These are phyloP conservation scores for Drosophila hamatofila DNA, from an alignment of 2,888 invertebrate species.

Conservation along the genomic window DNA sequence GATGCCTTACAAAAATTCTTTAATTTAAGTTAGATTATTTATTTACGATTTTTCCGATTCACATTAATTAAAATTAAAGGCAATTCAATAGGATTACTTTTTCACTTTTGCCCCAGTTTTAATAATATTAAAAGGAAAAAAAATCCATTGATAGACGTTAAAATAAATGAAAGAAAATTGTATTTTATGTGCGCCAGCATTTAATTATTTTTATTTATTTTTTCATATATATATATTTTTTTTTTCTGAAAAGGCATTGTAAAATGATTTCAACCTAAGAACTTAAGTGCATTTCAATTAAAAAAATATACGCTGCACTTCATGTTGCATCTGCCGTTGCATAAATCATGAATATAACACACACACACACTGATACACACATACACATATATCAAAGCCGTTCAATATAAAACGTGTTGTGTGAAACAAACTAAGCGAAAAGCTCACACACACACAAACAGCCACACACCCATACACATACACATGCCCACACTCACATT, in stretches of 20 bases:
- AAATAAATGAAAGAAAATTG: background rate
- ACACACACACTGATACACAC: slow-evolving; percentile 3
- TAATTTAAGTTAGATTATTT: too few relatives aligned
- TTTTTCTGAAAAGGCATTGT: background rate
- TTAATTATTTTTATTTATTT: background rate
- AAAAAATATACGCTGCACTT: slow-evolving; percentile 37
- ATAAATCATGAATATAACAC: slow-evolving; percentile 62
- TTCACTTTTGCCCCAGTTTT: background rate
- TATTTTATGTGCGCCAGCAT: background rate
- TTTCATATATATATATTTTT: background rate
- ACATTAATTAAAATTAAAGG: background rate
- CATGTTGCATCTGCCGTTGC: slow-evolving; percentile 50
- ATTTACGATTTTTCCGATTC: too few relatives aligned
- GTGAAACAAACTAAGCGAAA: slow-evolving; percentile 50
- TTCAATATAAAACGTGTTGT: slow-evolving; percentile 75
- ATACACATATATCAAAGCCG: slow-evolving; percentile 49
- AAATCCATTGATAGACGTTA: background rate
- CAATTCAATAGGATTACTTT: background rate
- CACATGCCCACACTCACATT: background rate
- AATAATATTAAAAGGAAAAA: background rate
- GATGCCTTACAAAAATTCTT: too few relatives aligned
- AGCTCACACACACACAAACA: slow-evolving; percentile 8
- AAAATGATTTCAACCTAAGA: slow-evolving; percentile 47
- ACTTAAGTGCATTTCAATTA: slow-evolving; percentile 78
- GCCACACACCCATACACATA: background rate